Evolutionary conservation across 2,888 invertebrate genomes (phyloP).

Genomic region (Amblyteles armatorius): DNA sequence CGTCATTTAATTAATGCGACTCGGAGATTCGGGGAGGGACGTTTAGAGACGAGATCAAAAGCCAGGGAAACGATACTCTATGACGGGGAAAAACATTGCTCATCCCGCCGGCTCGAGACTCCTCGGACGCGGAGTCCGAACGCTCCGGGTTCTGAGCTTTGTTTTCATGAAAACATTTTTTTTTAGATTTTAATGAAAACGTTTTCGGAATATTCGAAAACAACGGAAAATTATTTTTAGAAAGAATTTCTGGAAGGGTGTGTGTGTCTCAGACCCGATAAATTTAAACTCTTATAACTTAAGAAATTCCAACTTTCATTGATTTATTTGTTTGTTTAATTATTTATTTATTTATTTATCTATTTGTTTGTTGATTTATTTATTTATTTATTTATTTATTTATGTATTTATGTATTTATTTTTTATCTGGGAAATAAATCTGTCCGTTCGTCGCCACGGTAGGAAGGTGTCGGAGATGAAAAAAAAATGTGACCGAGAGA

Average conservation of each 20-base stretch:
- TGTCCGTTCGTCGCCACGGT: slow-evolving; percentile 24
- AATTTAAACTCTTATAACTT: too few relatives aligned
- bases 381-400: not conserved
- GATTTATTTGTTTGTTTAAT: not conserved
- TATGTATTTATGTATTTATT: not conserved
- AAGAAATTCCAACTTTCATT: too few relatives aligned
- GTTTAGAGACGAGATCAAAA: not conserved
- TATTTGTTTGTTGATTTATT: too few relatives aligned
- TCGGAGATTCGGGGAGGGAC: not conserved
- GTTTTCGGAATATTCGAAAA: too few relatives aligned
- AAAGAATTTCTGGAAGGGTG: too few relatives aligned
- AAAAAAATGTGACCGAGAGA: too few relatives aligned
- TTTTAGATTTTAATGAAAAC: too few relatives aligned
- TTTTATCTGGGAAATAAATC: slow-evolving; percentile 2
- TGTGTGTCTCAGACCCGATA: too few relatives aligned
- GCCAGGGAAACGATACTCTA: not conserved
- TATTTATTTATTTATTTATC: not conserved
- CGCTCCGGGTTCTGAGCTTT: too few relatives aligned
- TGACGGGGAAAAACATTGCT: not conserved
- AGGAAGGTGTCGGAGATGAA: not conserved
- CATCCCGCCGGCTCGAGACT: not conserved
- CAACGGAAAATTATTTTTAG: too few relatives aligned
- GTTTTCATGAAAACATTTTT: too few relatives aligned
- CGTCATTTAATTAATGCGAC: slow-evolving; percentile 47
- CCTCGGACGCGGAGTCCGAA: not conserved